Evolutionary conservation across 1,140 invertebrate species (phyloP), one percentile per base, ranked within the genome.

Genomic region (Eurosta solidaginis): DNA sequence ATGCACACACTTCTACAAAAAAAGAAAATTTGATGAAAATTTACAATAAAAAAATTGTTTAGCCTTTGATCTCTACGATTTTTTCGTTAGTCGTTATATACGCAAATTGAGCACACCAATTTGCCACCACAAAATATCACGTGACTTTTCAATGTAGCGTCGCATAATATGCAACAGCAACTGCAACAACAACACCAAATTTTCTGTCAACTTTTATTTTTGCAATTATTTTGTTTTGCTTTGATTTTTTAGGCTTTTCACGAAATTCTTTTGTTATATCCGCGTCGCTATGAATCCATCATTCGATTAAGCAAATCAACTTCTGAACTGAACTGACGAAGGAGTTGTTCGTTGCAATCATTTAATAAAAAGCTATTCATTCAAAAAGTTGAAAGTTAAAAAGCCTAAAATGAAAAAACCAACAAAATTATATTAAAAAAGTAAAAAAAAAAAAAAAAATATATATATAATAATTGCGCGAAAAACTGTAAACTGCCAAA

Each of bases 261-360:
- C 33, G 29, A 42, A 4, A 68, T 68, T 68, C 59, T 68, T 68
- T 68, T 68, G 59, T 68, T 68, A 29, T 33, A n/a, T 68, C 59
- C 59, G 59, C 59, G 27, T 40, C 59, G 59, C 40, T 40, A 68
- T 68, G 59, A 68, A 68, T 68, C 59, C 59, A 20, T 68, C 33
- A 68, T 68, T 68, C 59, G 59, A 68, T 68, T 68, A 68, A 68
- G 59, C 36, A 68, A 68, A 68, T 68, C 59, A 68, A 68, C 59
- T 68, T 29, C 59, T 42, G 59, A 40, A 40, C 36, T n/a, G n/a
- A n/a, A 36, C 59, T n/a, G 33, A 68, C 52, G 59, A 20, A 20
- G 27, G 2, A 1, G 20, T 20, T 20, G 1, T 12, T 10, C 9
- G 2, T 20, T 12, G 50, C 20, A n/a, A 27, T 54, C 20, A 54